phyloP scores from a whole-genome alignment of 1,140 invertebrate genomes.

The Coelopa frigida region DNA sequence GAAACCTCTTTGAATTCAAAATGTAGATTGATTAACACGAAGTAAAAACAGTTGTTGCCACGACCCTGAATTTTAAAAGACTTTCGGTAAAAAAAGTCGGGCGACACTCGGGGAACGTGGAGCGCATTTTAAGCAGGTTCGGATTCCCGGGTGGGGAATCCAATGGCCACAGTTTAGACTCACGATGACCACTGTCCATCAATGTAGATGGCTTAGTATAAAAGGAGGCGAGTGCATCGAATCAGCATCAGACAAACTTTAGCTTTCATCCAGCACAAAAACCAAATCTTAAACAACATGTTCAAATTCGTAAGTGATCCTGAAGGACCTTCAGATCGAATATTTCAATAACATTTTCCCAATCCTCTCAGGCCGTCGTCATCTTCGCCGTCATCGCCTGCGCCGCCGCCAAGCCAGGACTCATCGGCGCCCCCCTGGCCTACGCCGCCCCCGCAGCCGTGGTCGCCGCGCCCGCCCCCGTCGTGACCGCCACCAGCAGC shows the following conservation, averaged over 20 bases:
- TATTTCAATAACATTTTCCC: neutral
- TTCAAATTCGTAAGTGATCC: constrained; percentile 14
- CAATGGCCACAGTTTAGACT: too few relatives aligned
- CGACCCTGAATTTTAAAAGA: too few relatives aligned
- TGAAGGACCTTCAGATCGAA: neutral
- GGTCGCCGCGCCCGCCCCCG: constrained; percentile 33
- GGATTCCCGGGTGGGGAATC: too few relatives aligned
- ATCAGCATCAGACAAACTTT: neutral
- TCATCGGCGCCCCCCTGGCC: constrained; percentile 21
- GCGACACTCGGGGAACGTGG: too few relatives aligned
- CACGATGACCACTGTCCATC: too few relatives aligned
- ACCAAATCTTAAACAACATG: constrained; percentile 7
- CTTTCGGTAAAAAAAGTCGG: too few relatives aligned
- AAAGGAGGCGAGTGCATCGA: neutral
- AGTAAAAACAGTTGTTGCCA: too few relatives aligned
- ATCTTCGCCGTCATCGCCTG: constrained; percentile 12
- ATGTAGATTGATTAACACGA: too few relatives aligned
- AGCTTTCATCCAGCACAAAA: neutral
- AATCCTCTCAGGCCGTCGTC: constrained; percentile 9
- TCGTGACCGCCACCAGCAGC: constrained; percentile 46
- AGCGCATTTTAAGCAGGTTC: too few relatives aligned
- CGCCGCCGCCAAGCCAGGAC: constrained; percentile 12
- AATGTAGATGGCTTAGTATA: too few relatives aligned
- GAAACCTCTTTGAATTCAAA: too few relatives aligned
- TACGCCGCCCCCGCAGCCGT: constrained; percentile 23